Evolutionary conservation across 2,888 invertebrate genomes (phyloP).

Genomic region (Cerastis leucographa): DNA sequence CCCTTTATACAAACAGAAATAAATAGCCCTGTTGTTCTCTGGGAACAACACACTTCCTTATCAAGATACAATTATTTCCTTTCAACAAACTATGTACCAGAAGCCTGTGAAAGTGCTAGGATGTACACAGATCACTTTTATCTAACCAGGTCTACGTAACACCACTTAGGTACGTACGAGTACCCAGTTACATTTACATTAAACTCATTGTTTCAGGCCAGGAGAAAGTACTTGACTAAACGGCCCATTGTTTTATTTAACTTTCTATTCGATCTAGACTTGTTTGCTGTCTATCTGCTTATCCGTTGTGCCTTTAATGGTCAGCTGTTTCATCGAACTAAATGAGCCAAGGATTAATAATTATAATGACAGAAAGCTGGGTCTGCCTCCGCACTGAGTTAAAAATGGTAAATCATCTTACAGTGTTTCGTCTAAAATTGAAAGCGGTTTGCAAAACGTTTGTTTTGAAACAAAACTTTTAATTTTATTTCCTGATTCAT

Average conservation of each 20-base stretch:
- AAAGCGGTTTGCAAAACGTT: neutral
- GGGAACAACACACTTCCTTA: constrained; percentile 34
- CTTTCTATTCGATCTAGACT: constrained; percentile 75
- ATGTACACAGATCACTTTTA: constrained; percentile 48
- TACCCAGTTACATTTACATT: constrained; percentile 57
- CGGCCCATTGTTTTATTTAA: constrained; percentile 70
- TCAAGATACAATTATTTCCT: constrained; percentile 45
- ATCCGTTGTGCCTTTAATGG: constrained; percentile 22
- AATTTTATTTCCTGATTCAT: too few relatives aligned
- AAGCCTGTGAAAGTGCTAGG: constrained; percentile 50
- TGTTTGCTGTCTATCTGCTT: constrained; percentile 55
- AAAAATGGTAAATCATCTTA: neutral
- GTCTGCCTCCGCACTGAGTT: neutral
- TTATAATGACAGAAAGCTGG: neutral
- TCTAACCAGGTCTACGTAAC: constrained; percentile 57
- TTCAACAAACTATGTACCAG: constrained; percentile 37
- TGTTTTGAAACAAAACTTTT: neutral
- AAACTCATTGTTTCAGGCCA: constrained; percentile 67
- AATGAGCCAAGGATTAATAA: constrained; percentile 16
- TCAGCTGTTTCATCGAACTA: constrained; percentile 28
- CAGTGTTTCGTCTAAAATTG: neutral
- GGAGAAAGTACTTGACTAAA: constrained; percentile 66
- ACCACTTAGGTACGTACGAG: constrained; percentile 34
- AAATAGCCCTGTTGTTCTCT: constrained; percentile 1
- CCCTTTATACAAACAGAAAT: too few relatives aligned